Percentiles rank a stretch among this genome's conserved stretches.
phyloP scores from a whole-genome alignment of 2,888 invertebrate genomes.

The Ditylenchus weischeri region DNA sequence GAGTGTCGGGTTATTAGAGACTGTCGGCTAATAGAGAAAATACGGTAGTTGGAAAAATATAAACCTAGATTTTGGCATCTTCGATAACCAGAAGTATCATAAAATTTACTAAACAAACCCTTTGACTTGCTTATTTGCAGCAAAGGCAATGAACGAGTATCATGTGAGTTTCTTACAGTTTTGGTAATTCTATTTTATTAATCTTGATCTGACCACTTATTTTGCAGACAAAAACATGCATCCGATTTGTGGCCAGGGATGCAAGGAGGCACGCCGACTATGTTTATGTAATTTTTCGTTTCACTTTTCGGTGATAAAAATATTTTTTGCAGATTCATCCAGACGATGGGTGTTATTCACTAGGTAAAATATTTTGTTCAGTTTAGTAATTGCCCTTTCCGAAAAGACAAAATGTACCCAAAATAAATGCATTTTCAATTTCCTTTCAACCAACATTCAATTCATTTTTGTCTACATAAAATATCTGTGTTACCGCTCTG shows the following conservation, averaged over 20 bases:
- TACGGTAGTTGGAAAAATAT: too few species aligned
- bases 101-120: not conserved
- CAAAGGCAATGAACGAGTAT: conserved; percentile 62
- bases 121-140: conserved; percentile 36
- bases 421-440: too few species aligned
- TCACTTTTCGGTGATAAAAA: conserved; percentile 51
- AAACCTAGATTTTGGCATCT: too few species aligned
- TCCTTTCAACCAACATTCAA: too few species aligned
- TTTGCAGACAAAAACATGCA: conserved; percentile 34
- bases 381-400: too few species aligned
- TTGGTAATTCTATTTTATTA: conserved; percentile 25
- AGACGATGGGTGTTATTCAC: conserved; percentile 72
- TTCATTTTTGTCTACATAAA: too few species aligned
- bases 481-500: too few species aligned
- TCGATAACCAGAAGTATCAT: too few species aligned
- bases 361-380: conserved; percentile 57
- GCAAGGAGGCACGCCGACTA: conserved; percentile 61
- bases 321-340: conserved; percentile 61
- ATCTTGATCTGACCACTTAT: too few species aligned
- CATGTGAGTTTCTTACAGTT: conserved; percentile 65
- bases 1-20: too few species aligned
- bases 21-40: too few species aligned
- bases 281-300: conserved; percentile 58
- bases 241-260: conserved; percentile 56
- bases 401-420: too few species aligned